Percentiles rank a stretch among this genome's conserved stretches.
Conservation (phyloP, 2,113 vertebrate species). For the Dromiciops gliroides region DNA sequence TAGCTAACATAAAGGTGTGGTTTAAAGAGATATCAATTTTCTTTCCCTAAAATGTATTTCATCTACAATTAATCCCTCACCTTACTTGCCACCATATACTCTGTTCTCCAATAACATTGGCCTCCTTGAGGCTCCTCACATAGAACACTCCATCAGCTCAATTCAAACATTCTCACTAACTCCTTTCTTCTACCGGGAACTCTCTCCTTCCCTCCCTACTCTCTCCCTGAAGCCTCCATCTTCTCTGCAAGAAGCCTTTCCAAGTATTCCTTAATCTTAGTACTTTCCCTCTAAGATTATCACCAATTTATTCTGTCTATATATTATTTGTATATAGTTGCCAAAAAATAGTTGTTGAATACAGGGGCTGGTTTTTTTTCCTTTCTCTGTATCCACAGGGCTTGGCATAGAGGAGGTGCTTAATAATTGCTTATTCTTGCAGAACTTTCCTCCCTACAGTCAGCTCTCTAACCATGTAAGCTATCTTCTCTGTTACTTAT, state of each 20-base stretch:
- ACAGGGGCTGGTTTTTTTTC: neutral
- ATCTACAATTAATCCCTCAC: constrained; percentile 39
- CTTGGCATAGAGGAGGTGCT: neutral
- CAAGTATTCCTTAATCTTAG: neutral
- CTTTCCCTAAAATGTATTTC: neutral
- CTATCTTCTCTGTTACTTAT: constrained; percentile 28
- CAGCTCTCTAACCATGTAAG: constrained; percentile 32
- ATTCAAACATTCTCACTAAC: neutral
- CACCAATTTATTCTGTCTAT: neutral
- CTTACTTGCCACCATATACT: neutral
- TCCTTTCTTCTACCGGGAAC: neutral
- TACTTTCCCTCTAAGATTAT: neutral
- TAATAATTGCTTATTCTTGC: constrained; percentile 47
- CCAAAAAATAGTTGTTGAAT: neutral
- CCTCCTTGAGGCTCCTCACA: neutral
- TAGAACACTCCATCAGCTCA: neutral
- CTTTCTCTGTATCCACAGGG: neutral
- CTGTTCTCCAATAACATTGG: neutral
- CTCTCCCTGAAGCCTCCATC: neutral
- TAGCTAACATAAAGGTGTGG: neutral
- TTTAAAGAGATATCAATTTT: neutral
- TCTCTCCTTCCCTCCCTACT: neutral
- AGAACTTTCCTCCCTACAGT: constrained; percentile 2
- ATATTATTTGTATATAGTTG: neutral
- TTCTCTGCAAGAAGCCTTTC: neutral